phyloP scores from a whole-genome alignment of 2,113 vertebrate genomes.

The Ceratotherium simum region DNA sequence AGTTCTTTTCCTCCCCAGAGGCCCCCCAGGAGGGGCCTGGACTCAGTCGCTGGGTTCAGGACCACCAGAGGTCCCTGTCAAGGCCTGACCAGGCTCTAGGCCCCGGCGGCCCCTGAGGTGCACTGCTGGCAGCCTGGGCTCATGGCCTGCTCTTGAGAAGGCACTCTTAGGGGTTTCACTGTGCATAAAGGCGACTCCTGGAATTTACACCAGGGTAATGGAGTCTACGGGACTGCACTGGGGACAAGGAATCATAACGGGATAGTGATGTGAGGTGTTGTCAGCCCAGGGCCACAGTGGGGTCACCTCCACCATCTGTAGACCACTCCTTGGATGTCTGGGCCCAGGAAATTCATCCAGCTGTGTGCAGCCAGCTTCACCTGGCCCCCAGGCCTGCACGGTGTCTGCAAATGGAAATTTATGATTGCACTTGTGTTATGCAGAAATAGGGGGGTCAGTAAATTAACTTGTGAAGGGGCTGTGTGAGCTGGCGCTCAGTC shows the following conservation, averaged over 20 bases:
- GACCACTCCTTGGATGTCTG: not conserved
- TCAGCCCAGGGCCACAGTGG: not conserved
- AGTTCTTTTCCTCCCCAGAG: not conserved
- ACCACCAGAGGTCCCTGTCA: not conserved
- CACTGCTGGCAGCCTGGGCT: not conserved
- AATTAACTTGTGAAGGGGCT: not conserved
- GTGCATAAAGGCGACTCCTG: not conserved
- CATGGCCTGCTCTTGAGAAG: no score
- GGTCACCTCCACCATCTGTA: no score
- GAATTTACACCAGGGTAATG: not conserved
- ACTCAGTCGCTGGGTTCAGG: not conserved
- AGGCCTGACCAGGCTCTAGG: not conserved
- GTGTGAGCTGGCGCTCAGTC: not conserved
- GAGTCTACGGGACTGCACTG: not conserved
- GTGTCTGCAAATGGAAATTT: not conserved
- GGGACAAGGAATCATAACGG: not conserved
- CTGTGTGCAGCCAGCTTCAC: not conserved
- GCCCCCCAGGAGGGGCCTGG: not conserved
- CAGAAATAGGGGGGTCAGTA: not conserved
- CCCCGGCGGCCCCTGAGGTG: not conserved
- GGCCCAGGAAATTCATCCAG: not conserved
- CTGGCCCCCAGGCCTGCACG: not conserved
- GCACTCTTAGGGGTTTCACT: not conserved
- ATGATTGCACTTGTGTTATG: not conserved
- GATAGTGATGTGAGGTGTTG: not conserved